Evolutionary conservation across 2,113 vertebrate genomes (phyloP).

Genomic region (Lagopus leucura): DNA sequence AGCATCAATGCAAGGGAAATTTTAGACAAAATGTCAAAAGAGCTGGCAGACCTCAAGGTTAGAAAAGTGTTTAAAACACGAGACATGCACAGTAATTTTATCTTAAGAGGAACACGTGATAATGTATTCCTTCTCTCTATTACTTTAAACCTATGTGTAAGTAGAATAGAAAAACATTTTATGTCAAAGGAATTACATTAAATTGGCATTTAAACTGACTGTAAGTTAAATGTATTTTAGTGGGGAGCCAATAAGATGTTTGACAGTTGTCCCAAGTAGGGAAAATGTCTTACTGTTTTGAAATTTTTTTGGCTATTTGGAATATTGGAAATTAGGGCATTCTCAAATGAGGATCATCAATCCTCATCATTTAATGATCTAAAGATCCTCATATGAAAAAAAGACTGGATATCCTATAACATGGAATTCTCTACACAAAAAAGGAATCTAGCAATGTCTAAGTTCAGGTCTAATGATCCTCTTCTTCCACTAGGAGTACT

Average conservation of each 20-base stretch:
- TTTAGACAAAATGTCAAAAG: background rate
- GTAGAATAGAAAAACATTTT: background rate
- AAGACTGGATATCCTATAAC: background rate
- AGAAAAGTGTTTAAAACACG: background rate
- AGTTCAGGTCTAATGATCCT: background rate
- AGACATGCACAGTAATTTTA: background rate
- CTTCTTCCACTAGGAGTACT: background rate
- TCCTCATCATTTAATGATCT: background rate
- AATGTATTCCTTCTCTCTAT: background rate
- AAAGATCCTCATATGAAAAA: constrained; percentile 20
- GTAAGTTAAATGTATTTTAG: background rate
- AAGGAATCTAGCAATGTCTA: background rate
- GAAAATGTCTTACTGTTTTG: background rate
- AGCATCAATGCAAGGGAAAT: background rate
- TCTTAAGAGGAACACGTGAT: background rate
- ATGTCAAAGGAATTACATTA: background rate
- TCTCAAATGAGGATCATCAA: too few species aligned
- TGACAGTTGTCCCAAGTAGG: background rate
- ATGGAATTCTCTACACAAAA: constrained; percentile 13
- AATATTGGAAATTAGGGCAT: too few species aligned
- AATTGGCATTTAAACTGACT: background rate
- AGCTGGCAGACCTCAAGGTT: background rate
- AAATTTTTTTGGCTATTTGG: background rate
- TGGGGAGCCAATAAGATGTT: background rate
- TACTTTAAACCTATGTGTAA: background rate